These are phyloP conservation scores for Hylomyscus alleni DNA, from an alignment of 2,797 vertebrate species.

Conservation along the genomic window DNA sequence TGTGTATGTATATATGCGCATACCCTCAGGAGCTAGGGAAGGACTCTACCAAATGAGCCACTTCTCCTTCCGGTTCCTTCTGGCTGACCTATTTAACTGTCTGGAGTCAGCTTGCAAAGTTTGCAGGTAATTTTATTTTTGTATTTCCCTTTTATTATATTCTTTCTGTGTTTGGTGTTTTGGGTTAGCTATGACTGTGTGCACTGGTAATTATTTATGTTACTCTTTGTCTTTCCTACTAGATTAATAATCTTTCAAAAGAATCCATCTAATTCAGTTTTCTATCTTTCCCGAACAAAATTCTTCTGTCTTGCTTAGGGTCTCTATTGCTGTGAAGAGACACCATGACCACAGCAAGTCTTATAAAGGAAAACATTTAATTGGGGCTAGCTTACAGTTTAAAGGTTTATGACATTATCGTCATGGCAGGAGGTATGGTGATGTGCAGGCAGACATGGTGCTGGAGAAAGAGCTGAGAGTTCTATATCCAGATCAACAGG, in stretches of 20 bases:
- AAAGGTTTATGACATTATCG: neutral
- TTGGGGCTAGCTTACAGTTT: neutral
- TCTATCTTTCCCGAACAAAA: neutral
- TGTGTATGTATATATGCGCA: neutral
- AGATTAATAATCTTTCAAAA: slow-evolving; percentile 14
- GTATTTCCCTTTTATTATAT: neutral
- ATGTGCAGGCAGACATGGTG: neutral
- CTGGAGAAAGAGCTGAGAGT: neutral
- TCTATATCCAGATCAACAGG: too few species aligned
- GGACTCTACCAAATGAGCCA: neutral
- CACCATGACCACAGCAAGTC: neutral
- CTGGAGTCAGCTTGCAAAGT: neutral
- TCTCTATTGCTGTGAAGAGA: neutral
- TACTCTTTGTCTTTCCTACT: neutral
- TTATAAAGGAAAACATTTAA: neutral
- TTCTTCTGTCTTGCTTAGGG: neutral
- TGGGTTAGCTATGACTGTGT: neutral
- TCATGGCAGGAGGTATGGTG: neutral
- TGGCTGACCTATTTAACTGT: neutral
- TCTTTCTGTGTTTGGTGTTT: neutral
- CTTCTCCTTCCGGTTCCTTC: neutral
- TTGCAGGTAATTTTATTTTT: neutral
- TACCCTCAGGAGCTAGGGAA: neutral
- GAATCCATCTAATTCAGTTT: neutral
- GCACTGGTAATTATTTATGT: neutral